Base-by-base conservation (phyloP, 1,140 invertebrate genomes). In the Aricia agestis region DNA sequence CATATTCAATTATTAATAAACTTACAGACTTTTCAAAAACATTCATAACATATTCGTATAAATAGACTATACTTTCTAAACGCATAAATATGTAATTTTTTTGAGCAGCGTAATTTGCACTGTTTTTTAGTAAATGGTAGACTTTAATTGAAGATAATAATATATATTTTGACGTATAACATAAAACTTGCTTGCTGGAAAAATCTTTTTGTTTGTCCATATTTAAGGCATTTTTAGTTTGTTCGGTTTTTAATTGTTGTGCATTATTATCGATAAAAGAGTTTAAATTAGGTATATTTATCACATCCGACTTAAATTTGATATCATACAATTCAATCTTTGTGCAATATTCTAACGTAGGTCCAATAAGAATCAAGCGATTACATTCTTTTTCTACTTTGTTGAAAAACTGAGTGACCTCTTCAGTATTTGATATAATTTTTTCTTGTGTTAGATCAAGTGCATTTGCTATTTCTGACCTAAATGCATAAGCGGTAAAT, bases 361-460 rank as follows among this genome's bases (percentile, higher is more conserved):
- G 68, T 15, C 68, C 68, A 17, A 36, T 25, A 18, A 69, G 57
- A 36, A 69, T 61, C 17, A 36, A 69, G 11, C 52, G 19, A 36
- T 59, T 69, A 17, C 32, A 36, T 17, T 69, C 11, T 32, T 10
- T 36, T 69, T 69, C 58, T 10, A 32, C 31, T 69, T 61, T 69
- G 19, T 61, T 31, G 5, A 69, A 36, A 59, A 69, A 69, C 18
- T 36, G 15, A 59, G 68, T 59, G 17, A 69, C 68, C 17, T 58
- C 68, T 41, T 9, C 32, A 36, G 68, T 36, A 58, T 7, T 69
- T 4, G 57, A 69, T 59, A 69, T 69, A 69, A 69, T 59, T 7
- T 59, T 36, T 4, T 69, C 25, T 59, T 69, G 52, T 1, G 68
- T 59, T 69, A 69, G 58, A 69, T 69, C 68, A 18, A 69, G 58